Base-by-base conservation (phyloP, 2,113 vertebrate genomes). In the Malurus alboscapulatus region DNA sequence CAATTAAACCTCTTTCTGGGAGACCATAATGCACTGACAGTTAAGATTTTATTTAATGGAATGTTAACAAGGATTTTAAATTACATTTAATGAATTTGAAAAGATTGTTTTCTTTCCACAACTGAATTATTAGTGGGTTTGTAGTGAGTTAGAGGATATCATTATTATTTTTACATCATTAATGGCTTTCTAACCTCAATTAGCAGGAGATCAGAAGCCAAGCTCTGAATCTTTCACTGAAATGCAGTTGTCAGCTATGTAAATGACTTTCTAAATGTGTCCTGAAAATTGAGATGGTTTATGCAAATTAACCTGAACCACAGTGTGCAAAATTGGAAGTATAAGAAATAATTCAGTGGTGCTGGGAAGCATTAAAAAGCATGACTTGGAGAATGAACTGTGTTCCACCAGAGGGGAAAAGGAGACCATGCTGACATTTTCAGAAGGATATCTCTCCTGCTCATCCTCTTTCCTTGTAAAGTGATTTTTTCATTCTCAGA, bases 121-220 rank as follows among this genome's bases (percentile, higher is more conserved):
- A 22, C 48, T 75, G 80, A 90, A 77, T 92, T 94, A 84, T 86
- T 74, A 74, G 63, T 30, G 80, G 72, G 45, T 88, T 88, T 92
- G 48, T 82, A 92, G 25, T 38, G 36, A 90, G 61, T 84, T 95
- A 30, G 71, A 87, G 76, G 34, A 48, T 76, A 62, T 63, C 50
- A 51, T 90, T 78, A 72, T 81, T 88, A 51, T 72, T 93, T 94
- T 93, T 79, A 75, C 74, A 71, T 92, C 59, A 69, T 57, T 61
- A 89, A 82, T 68, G 62, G 27, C 71, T 95, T 93, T 94, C 86
- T 92, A 89, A 94, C 93, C 85, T 94, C 91, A 96, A 90, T 96
- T 96, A 94, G 38, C 92, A 94, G 55, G 75, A 90, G 86, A 95
- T 29, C 80, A 88, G 86, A 88, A 93, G 71, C 29, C 86, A 77